Conservation (phyloP, 1,140 invertebrate species). For the Euwallacea fornicatus region DNA sequence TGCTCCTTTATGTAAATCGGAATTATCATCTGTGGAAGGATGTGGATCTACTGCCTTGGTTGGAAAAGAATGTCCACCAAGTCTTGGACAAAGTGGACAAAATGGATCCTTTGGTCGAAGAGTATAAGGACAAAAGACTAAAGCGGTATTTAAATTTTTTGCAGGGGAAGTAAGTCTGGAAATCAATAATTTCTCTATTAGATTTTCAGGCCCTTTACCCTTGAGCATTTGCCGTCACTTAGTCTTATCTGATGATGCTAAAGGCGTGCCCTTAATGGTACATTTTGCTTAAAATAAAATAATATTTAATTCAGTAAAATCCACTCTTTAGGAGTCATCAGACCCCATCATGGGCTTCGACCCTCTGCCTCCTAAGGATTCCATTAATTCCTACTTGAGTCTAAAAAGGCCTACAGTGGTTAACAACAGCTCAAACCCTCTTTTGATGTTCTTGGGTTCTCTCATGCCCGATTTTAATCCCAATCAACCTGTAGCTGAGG, state of each 20-base stretch:
- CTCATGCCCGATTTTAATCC: conserved; percentile 66
- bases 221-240: conserved; percentile 77
- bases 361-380: conserved; percentile 77
- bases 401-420: conserved; percentile 54
- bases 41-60: conserved; percentile 72
- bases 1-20: conserved; percentile 73
- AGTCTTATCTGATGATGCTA: conserved; percentile 79
- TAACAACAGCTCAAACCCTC: conserved; percentile 49
- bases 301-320: conserved; percentile 3
- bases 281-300: conserved; percentile 12
- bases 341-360: conserved; percentile 77
- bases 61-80: conserved; percentile 70
- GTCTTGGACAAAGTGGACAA: conserved; percentile 68
- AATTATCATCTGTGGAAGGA: conserved; percentile 80
- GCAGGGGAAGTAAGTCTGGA: neutral
- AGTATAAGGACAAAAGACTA: conserved; percentile 64
- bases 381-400: conserved; percentile 70
- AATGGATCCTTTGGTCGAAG: conserved; percentile 65
- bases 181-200: conserved; percentile 8
- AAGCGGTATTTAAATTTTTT: conserved; percentile 54
- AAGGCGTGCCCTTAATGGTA: conserved; percentile 66
- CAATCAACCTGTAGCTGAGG: conserved; percentile 39
- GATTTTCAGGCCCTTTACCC: conserved; percentile 65
- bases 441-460: conserved; percentile 68
- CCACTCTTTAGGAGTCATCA: conserved; percentile 50